These are phyloP conservation scores for Drosophila paulistorum DNA, from an alignment of 1,140 invertebrate species.

Conservation along the genomic window DNA sequence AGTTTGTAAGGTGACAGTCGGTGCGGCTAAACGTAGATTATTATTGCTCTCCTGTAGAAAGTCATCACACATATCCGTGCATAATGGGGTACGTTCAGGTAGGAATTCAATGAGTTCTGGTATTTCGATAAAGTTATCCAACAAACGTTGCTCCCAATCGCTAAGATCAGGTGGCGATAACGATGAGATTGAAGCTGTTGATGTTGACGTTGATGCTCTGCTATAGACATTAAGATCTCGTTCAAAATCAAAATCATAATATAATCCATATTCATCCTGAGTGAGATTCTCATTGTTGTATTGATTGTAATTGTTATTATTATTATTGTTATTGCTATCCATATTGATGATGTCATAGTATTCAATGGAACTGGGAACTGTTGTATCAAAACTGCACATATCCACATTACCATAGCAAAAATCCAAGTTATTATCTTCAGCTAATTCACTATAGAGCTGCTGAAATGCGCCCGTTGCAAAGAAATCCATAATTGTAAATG, in stretches of 20 bases:
- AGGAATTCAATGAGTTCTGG: conserved; percentile 78
- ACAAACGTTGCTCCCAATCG: conserved; percentile 75
- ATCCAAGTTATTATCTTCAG: conserved; percentile 51
- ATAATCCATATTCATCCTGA: conserved; percentile 21
- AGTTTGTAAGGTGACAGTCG: not conserved
- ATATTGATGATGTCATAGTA: conserved; percentile 69
- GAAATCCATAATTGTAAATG: conserved; percentile 74
- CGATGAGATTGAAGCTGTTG: not conserved
- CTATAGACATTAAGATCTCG: not conserved
- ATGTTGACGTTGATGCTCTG: not conserved
- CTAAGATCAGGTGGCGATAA: conserved; percentile 52
- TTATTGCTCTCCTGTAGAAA: conserved; percentile 82
- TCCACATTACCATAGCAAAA: conserved; percentile 48
- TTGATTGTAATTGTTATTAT: conserved; percentile 1
- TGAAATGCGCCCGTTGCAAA: conserved; percentile 79
- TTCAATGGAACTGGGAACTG: not conserved
- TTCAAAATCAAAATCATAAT: conserved; percentile 62
- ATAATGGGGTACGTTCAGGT: conserved; percentile 82
- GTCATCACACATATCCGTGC: conserved; percentile 82
- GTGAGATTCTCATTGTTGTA: not conserved
- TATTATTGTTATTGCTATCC: conserved; percentile 46
- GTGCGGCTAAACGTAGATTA: conserved; percentile 53
- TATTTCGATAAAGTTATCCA: conserved; percentile 77
- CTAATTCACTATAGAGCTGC: conserved; percentile 73
- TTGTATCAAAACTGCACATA: conserved; percentile 8